Evolutionary conservation across 1,140 invertebrate species (phyloP), one percentile per base, ranked within the genome.

Genomic region (Schlechtendalia chinensis): DNA sequence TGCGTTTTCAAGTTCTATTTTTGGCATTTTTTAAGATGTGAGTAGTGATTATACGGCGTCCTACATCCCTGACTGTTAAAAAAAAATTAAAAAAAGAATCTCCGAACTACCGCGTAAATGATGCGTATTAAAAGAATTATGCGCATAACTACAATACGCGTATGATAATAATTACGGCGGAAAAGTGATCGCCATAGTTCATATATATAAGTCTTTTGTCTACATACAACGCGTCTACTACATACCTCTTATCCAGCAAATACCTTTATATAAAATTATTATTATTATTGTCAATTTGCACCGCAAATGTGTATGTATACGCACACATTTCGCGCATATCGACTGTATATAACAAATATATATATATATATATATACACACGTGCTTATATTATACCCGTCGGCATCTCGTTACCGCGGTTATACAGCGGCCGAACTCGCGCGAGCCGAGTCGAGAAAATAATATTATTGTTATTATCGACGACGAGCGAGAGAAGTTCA

Each of bases 221-320:
- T 29, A 65, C 29, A 65, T 65, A 65, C 29, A 29, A n/a, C 19
- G 32, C 29, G 11, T 65, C n/a, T 65, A 65, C 63, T 17, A 65
- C 29, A 32, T 61, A 16, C 32, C 32, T 4, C 3, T 3, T 39
- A 39, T 39, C 32, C 8, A 39, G 8, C n/a, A n/a, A n/a, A n/a
- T n/a, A n/a, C n/a, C n/a, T 39, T 39, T 39, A 39, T 39, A 39
- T 39, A 39, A 3, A 8, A 39, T 4, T 39, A 39, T 39, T 39
- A 39, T 39, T 39, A 39, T 39, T 39, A 39, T 39, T 39, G 32
- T 39, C 63, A 39, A 65, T 65, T 65, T 39, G 32, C 19, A 22
- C 61, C 63, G 29, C 27, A n/a, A 19, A 16, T 16, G 59, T 24
- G 59, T 61, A 61, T 24, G 16, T 24, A 8, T 16, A 61, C 24